Base-by-base conservation (phyloP, 1,140 invertebrate species). In the Zaprionus nigranus region DNA sequence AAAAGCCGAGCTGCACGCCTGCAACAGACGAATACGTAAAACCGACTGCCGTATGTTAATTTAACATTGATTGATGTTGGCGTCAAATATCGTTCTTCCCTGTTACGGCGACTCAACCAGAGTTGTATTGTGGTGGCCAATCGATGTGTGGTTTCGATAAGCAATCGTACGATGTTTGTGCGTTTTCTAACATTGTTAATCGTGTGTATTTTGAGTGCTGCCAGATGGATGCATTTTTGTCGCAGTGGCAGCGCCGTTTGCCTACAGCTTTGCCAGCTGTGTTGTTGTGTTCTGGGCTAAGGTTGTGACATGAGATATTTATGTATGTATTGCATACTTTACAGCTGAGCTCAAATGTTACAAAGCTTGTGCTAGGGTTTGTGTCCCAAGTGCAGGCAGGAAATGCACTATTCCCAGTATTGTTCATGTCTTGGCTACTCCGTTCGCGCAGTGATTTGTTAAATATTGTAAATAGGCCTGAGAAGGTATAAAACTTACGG, bases 31-130 rank as follows among this genome's bases (percentile, higher is more conserved):
- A 75, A 34, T 57, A 24, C 40, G 46, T 63, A 46, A 69, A 58
- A 63, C 46, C 70, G 70, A 73, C 70, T 73, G 62, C 13, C 43
- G 56, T 13, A 63, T 66, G 63, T 58, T 26, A 56, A 26, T 6
- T 57, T 65, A 72, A 65, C 69, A 64, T 56, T 22, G 22, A 61
- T 51, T 51, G 46, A 51, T 51, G 46, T 51, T 51, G 20, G 64
- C 64, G 36, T 49, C 28, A 22, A 17, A 34, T 36, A 15, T 49
- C 34, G 66, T 38, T 51, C 20, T 65, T 61, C 57, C 43, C 40
- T 9, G 11, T 12, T 24, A 13, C 3, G 11, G 20, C 17, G 43
- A 17, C 6, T 11, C 3, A 20, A 7, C 7, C 64, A 66, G 1
- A n/a, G 65, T 60, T 68, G 65, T 12, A 60, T n/a, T n/a, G 12